Conservation (phyloP, 2,888 invertebrate species). For the Cheilosia vulpina region DNA sequence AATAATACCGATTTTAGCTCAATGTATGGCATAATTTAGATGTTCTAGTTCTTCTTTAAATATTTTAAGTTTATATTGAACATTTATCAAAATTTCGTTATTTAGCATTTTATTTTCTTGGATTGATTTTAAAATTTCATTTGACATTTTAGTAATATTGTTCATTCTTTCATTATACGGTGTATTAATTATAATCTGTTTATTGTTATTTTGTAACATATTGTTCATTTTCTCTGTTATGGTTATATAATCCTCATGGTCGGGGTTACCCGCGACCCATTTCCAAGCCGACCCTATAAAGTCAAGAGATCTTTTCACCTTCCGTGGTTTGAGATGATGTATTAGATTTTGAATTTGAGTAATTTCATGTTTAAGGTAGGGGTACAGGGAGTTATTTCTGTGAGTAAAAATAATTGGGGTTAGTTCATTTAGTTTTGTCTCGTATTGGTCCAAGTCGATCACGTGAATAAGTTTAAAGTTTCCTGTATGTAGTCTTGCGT, state of each 20-base stretch:
- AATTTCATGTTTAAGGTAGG: too few species aligned
- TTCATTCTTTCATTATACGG: too few species aligned
- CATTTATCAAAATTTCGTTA: constrained; percentile 14
- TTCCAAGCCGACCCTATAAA: constrained; percentile 29
- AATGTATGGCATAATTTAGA: constrained; percentile 61
- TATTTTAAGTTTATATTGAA: constrained; percentile 31
- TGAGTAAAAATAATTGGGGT: constrained; percentile 14
- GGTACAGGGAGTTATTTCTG: too few species aligned
- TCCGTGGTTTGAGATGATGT: too few species aligned
- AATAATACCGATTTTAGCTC: constrained; percentile 50
- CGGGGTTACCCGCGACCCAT: constrained; percentile 23
- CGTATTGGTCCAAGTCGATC: constrained; percentile 39
- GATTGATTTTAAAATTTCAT: constrained; percentile 22
- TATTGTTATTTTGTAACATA: too few species aligned
- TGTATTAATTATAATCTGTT: too few species aligned
- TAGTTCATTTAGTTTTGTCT: constrained; percentile 15
- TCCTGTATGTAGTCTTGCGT: constrained; percentile 46
- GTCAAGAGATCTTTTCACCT: constrained; percentile 17
- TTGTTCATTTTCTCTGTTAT: too few species aligned
- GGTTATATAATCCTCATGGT: constrained; percentile 46
- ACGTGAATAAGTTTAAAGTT: constrained; percentile 38
- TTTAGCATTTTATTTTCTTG: constrained; percentile 32
- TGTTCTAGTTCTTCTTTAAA: constrained; percentile 58
- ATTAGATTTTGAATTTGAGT: too few species aligned
- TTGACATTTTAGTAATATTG: too few species aligned